Percentiles rank a stretch among this genome's conserved stretches.
Evolutionary conservation across 2,797 vertebrate species (phyloP).

Genomic region (Lagorchestes hirsutus): DNA sequence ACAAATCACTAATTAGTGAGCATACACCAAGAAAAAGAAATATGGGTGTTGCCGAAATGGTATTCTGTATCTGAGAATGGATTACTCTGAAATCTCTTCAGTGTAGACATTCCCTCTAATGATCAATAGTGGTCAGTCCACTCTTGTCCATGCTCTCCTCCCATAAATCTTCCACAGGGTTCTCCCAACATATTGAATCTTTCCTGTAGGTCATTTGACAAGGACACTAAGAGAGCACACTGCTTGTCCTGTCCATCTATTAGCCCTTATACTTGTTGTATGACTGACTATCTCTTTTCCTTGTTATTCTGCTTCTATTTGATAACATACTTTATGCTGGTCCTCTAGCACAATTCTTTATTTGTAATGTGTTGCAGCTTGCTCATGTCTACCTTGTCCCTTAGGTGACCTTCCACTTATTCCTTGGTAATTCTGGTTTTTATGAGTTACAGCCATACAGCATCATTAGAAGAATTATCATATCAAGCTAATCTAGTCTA

Average conservation of each 20-base stretch:
- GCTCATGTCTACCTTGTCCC: not conserved
- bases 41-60: not conserved
- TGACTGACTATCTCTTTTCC: not conserved
- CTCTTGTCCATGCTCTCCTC: not conserved
- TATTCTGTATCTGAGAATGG: not conserved
- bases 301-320: not conserved
- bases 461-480: not conserved
- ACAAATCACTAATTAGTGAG: not conserved
- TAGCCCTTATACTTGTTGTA: not conserved
- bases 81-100: not conserved
- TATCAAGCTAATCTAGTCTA: not conserved
- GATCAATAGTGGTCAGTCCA: not conserved
- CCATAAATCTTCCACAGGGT: not conserved
- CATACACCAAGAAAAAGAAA: not conserved
- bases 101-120: not conserved
- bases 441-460: not conserved
- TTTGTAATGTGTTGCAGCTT: not conserved
- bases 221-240: not conserved
- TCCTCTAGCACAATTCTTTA: not conserved
- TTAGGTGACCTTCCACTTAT: not conserved
- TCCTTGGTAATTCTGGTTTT: not conserved
- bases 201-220: not conserved
- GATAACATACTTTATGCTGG: not conserved
- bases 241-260: not conserved
- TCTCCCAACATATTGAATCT: rapidly evolving